Evolutionary conservation across 2,888 invertebrate species (phyloP), one percentile per base, ranked within the genome.

Genomic region (Agrochola circellaris): DNA sequence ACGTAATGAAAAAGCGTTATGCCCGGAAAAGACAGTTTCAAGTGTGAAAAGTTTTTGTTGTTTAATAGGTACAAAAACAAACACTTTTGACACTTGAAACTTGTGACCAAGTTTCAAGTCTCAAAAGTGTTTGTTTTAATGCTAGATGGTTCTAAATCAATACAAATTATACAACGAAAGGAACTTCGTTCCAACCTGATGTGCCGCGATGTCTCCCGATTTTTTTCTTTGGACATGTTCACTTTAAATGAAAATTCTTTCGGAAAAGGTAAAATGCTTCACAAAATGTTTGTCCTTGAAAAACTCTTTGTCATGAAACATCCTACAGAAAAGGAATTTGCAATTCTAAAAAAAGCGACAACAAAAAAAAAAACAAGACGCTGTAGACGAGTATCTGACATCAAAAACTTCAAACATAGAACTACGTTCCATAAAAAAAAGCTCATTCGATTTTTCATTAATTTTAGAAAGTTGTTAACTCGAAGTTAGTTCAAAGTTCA

Each of bases 401-500:
- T 38, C 54, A 66, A 34, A n/a, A 78, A 54, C 38, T 30, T 62
- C 9, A 62, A 30, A 54, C 30, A 64, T 23, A 62, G 79, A 72
- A 64, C 30, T 54, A 9, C 23, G 2, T 9, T 62, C 45, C n/a
- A 54, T 23, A 30, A n/a, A 67, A 34, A 26, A 71, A 75, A 85
- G 66, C 68, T 81, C 56, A 54, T 42, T 26, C 70, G 51, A 48
- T 82, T 86, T 86, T 86, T 86, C n/a, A 77, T 83, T 83, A 83
- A 77, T 83, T 73, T 60, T 58, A 69, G 60, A 54, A 58, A 48
- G 61, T 62, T 64, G 34, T 51, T 61, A 61, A 48, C 51, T 17
- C 34, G 51, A 54, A 82, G 51, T 86, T 73, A 17, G 56, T 77
- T 73, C 66, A 60, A 70, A 82, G 83, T 82, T 86, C 77, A 69